Evolutionary conservation across 2,113 vertebrate species (phyloP), one percentile per base, ranked within the genome.

Genomic region (Phyllostomus hastatus): DNA sequence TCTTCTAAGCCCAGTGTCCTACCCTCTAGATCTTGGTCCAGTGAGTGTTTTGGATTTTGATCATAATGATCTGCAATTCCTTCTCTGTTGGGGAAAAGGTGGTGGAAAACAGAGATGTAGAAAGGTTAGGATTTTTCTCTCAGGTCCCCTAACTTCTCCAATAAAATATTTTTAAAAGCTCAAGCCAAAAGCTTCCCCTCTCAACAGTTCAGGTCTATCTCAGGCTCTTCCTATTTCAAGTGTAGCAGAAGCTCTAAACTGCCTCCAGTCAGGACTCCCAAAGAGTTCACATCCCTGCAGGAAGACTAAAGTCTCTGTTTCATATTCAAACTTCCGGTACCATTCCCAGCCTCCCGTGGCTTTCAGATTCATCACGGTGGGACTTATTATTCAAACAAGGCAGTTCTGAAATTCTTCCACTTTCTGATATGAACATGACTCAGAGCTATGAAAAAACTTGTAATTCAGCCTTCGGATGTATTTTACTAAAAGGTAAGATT

Each of bases 401-500:
- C 46, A n/a, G 83, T 69, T 92, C 61, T 94, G 91, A 91, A 93
- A 83, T 96, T 94, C 73, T 69, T 83, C 43, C 3, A 16, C 48
- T 94, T 79, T 67, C 48, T 90, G 48, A 38, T 91, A 72, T 12
- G 48, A 94, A 96, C 86, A 93, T 0, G 6, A 69, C 72, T 91
- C 66, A 0, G 24, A 97, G 73, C 76, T 88, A 2, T 17, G 80
- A 66, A 94, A 94, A 96, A 95, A 64, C 48, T 35, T 90, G 78
- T 87, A 61, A 24, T 31, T 64, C 52, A 91, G 88, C 22, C 85
- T 94, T 97, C 7, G 28, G 50, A 78, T 91, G 24, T 92, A 82
- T 91, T 94, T 97, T 97, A 96, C 96, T 96, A 97, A 95, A 97
- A 97, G 94, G 70, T 72, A 88, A 96, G 90, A 92, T 97, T 96